Conservation (phyloP, 2,888 invertebrate genomes). For the Trileptium ribeirensis region DNA sequence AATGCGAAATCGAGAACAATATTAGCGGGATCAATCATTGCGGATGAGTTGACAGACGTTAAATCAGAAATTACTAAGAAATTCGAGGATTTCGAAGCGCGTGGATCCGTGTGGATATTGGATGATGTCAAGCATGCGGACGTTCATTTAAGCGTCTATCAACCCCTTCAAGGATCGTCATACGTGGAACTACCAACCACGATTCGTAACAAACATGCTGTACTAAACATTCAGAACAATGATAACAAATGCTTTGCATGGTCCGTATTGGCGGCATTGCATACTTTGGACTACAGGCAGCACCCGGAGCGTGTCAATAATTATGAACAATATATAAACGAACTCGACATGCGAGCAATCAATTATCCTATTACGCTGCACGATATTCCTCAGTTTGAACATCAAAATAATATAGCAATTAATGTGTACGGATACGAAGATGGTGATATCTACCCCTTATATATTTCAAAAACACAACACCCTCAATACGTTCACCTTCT, state of each 20-base stretch:
- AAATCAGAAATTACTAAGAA: too few relatives aligned
- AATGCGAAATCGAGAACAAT: too few relatives aligned
- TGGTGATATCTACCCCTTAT: too few relatives aligned
- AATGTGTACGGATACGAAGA: background rate
- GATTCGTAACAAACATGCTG: background rate
- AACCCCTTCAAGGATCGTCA: background rate
- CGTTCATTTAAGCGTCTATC: background rate
- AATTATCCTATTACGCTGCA: background rate
- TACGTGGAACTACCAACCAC: slow-evolving; percentile 30
- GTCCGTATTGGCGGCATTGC: background rate
- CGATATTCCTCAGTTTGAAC: background rate
- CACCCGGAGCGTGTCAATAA: background rate
- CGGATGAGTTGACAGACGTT: too few relatives aligned
- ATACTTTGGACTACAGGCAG: background rate
- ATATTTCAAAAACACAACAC: too few relatives aligned
- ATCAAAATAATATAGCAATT: background rate
- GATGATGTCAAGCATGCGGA: background rate
- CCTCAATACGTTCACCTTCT: too few relatives aligned
- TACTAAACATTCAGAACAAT: background rate
- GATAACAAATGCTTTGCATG: background rate
- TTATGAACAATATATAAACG: background rate
- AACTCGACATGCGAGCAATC: background rate
- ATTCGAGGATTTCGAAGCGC: background rate
- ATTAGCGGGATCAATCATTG: too few relatives aligned
- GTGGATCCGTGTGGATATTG: background rate